Conservation (phyloP, 1,140 invertebrate genomes). For the Heliconius melpomene region DNA sequence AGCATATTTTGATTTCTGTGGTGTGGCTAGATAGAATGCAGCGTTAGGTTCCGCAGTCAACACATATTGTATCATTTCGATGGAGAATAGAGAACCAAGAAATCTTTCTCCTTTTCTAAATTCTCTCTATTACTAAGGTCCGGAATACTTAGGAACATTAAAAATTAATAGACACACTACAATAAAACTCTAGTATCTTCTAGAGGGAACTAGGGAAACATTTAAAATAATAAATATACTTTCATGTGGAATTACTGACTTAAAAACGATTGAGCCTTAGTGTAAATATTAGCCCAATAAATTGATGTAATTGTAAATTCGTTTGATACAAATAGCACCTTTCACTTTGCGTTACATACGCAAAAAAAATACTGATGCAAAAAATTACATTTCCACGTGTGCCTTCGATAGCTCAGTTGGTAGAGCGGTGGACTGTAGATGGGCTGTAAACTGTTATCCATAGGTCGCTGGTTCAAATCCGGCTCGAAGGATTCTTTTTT, state of each 20-base stretch:
- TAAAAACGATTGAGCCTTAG: not conserved
- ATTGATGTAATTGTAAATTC: not conserved
- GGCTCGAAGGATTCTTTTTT: constrained; percentile 59
- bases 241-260: not conserved
- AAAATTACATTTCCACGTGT: not conserved
- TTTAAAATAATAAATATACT: too few relatives aligned
- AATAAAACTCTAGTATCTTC: too few relatives aligned
- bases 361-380: constrained; percentile 7
- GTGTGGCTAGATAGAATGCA: too few relatives aligned
- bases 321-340: not conserved
- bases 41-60: too few relatives aligned
- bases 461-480: constrained; percentile 80
- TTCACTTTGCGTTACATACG: constrained; percentile 15
- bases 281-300: not conserved
- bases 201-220: too few relatives aligned
- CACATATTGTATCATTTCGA: too few relatives aligned
- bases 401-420: constrained; percentile 80
- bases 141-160: too few relatives aligned
- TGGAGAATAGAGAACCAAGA: too few relatives aligned
- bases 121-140: too few relatives aligned
- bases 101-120: too few relatives aligned
- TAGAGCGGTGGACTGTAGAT: constrained; percentile 80
- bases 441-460: constrained; percentile 59
- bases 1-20: too few relatives aligned
- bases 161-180: too few relatives aligned